Base-by-base conservation (phyloP, 2,113 vertebrate species). In the Stomatorhinus ivindoensis region DNA sequence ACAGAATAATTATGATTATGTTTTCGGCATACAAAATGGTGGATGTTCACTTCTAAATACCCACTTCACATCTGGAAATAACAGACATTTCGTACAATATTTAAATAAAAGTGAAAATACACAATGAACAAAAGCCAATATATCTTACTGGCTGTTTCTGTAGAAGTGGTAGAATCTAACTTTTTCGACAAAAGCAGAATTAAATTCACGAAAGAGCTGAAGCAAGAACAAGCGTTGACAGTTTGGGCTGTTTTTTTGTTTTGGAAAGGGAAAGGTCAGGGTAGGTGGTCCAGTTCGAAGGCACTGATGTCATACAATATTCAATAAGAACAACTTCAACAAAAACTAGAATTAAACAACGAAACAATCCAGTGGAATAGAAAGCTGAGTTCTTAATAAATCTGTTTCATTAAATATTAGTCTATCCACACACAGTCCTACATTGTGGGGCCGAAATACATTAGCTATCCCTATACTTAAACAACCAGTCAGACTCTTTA, bases 401-500 rank as follows among this genome's bases (percentile, higher is more conserved):
- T 76, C 3, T 55, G 58, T n/a, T 35, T 27, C 55, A 65, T 87
- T 42, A 87, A 89, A 39, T 42, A 46, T 73, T 48, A 50, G 31
- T 82, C 92, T 92, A 89, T 92, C 94, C 92, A 90, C 94, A 95
- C 93, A 95, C 94, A 3, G 82, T 10, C 65, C 31, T 88, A 84
- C 84, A 90, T 91, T 50, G 89, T 76, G 0, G 0, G 6, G 92
- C 48, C 58, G 58, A 42, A 13, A 47, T 39, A 5, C 35, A 90
- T 94, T 95, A 95, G 93, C 93, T 92, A 94, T 90, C 42, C 90
- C 90, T 69, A 48, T 51, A 90, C 90, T 69, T 84, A 89, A 91
- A 85, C 61, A 89, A 87, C n/a, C 19, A 80, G 11, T 21, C 3
- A n/a, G 48, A n/a, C 89, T 92, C 53, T 86, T 91, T 91, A 69